These are phyloP conservation scores for Pygoscelis adeliae DNA, from an alignment of 2,113 vertebrate species.

Conservation along the genomic window DNA sequence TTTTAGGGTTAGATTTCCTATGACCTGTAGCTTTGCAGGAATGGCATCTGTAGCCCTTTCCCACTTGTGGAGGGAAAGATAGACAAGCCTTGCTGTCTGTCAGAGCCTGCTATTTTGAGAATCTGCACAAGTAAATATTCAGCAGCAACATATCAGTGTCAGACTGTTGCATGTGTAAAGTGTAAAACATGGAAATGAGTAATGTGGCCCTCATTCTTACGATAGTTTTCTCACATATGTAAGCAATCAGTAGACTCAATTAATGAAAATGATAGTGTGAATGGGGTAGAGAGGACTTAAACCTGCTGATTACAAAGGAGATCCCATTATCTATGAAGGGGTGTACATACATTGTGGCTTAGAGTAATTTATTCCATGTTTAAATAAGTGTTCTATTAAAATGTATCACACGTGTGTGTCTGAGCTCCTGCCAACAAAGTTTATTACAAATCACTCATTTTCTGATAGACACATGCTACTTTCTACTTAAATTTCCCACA, in stretches of 20 bases:
- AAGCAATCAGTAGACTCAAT: not conserved
- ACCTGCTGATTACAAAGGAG: constrained; percentile 12
- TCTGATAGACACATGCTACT: constrained; percentile 61
- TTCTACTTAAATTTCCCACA: constrained; percentile 68
- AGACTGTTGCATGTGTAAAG: not conserved
- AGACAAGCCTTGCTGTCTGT: not conserved
- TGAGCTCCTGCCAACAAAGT: constrained; percentile 68
- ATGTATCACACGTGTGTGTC: constrained; percentile 24
- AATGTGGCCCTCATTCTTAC: not conserved
- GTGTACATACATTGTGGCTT: not conserved
- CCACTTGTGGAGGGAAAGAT: not conserved
- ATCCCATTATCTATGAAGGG: constrained; percentile 34
- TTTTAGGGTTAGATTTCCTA: not conserved
- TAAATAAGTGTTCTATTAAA: constrained; percentile 44
- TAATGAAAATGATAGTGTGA: not conserved
- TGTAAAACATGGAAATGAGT: not conserved
- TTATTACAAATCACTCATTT: constrained; percentile 64
- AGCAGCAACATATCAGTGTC: not conserved
- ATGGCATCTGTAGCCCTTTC: not conserved
- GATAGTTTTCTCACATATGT: not conserved
- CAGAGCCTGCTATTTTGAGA: not conserved
- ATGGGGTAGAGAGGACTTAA: not conserved
- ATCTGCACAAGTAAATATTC: not conserved
- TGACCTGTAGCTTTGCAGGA: not conserved
- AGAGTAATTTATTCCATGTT: constrained; percentile 56